Evolutionary conservation across 2,113 vertebrate species (phyloP).

Genomic region (Todiramphus chloris): DNA sequence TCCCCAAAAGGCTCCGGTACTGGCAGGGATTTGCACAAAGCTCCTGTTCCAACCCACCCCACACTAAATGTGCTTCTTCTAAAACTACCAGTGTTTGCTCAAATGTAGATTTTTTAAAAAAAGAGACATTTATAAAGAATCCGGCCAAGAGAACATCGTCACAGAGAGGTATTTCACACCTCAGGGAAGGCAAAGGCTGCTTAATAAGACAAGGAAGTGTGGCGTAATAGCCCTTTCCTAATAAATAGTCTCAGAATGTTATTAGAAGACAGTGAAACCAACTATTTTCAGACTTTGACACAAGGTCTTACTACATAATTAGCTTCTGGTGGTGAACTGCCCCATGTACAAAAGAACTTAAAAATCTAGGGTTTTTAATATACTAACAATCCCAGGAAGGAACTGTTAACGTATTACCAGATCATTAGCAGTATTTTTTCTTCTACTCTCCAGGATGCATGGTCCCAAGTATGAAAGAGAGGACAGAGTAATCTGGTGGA

Average conservation of each 20-base stretch:
- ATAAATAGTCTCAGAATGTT: background rate
- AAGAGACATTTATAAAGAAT: background rate
- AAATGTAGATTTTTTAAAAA: background rate
- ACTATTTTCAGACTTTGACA: background rate
- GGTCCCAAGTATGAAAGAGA: background rate
- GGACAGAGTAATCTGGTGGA: background rate
- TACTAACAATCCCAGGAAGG: background rate
- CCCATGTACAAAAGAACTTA: background rate
- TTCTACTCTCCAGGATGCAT: background rate
- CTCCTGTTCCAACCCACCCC: background rate
- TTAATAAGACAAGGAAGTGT: background rate
- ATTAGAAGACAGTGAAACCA: background rate
- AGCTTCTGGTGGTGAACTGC: background rate
- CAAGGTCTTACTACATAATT: background rate
- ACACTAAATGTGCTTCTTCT: background rate
- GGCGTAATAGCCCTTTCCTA: background rate
- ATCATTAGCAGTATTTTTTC: background rate
- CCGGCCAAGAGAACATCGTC: accelerated
- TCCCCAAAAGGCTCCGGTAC: background rate
- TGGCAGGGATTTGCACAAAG: accelerated
- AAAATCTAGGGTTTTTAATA: background rate
- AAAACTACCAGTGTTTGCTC: background rate
- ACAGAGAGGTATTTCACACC: background rate
- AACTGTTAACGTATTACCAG: background rate
- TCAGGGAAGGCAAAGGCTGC: background rate